Evolutionary conservation across 1,140 invertebrate genomes (phyloP), one percentile per base, ranked within the genome.

Genomic region (Bombyx mori): DNA sequence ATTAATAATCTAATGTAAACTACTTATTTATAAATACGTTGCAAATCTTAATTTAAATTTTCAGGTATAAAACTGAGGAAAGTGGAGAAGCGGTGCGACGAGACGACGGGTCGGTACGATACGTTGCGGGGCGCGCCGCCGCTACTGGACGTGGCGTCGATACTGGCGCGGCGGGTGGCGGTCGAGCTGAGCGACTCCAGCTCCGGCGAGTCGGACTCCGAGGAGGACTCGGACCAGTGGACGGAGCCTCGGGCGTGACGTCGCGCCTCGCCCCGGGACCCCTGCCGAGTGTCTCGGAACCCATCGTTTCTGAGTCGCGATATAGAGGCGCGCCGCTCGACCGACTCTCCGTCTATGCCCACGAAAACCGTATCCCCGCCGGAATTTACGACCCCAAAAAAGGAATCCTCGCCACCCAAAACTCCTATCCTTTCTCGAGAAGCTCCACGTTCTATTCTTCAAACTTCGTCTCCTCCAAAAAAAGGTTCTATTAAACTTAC

Each of bases 131-230:
- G 81, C 59, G 81, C 72, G 61, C 93, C 95, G 60, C 93, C 92
- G 2, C 89, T 95, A 43, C 94, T 97, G 82, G 97, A 99, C 88
- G 97, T 99, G 4, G 97, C 97, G 9, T 97, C 96, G 8, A 98
- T 99, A 67, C 91, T 99, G 68, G 97, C 97, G 22, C 90, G 97
- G 44, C 91, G 97, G 42, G 96, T 98, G 44, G 97, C 96, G 26
- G 95, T 99, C 58, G 97, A 99, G 88, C 94, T 97, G 69, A 97
- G 95, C 62, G 97, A 98, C 83, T 94, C 94, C 26, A 96, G 96
- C 69, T 95, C 95, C n/a, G 96, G 93, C 6, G 87, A 72, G 44
- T 89, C 90, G 59, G 88, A 87, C 51, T 78, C 82, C 73, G 78
- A 77, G 51, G 79, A 82, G 65, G 79, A 85, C 71, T 88, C 86